Percentiles rank a stretch among this genome's conserved stretches.
Evolutionary conservation across 2,888 invertebrate genomes (phyloP).

Genomic region (Mimachlamys varia): DNA sequence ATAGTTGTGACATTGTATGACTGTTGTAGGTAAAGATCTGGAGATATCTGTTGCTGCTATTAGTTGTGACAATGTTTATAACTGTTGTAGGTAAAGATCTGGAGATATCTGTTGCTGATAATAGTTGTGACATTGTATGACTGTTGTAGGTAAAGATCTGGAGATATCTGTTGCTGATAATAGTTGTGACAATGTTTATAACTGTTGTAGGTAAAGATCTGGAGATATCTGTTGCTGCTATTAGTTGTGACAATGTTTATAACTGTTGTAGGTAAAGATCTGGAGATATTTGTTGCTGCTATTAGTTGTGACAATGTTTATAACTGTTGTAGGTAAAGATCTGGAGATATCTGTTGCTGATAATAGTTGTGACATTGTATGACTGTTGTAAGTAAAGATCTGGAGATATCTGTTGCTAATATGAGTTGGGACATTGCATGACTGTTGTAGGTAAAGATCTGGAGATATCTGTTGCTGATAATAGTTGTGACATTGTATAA

Average conservation of each 20-base stretch:
- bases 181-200: background rate
- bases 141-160: slow-evolving; percentile 37
- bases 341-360: background rate
- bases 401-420: background rate
- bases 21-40: slow-evolving; percentile 37
- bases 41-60: background rate
- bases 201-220: slow-evolving; percentile 37
- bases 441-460: slow-evolving; percentile 37
- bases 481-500: background rate
- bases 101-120: background rate
- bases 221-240: background rate
- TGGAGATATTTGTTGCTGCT: background rate
- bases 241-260: background rate
- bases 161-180: background rate
- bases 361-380: background rate
- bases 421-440: background rate
- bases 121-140: background rate
- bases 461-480: background rate
- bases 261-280: slow-evolving; percentile 28
- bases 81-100: slow-evolving; percentile 37
- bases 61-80: background rate
- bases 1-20: background rate
- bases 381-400: slow-evolving; percentile 18
- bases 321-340: slow-evolving; percentile 28
- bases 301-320: background rate